phyloP scores from a whole-genome alignment of 2,113 vertebrate genomes.

The Callionymus lyra region DNA sequence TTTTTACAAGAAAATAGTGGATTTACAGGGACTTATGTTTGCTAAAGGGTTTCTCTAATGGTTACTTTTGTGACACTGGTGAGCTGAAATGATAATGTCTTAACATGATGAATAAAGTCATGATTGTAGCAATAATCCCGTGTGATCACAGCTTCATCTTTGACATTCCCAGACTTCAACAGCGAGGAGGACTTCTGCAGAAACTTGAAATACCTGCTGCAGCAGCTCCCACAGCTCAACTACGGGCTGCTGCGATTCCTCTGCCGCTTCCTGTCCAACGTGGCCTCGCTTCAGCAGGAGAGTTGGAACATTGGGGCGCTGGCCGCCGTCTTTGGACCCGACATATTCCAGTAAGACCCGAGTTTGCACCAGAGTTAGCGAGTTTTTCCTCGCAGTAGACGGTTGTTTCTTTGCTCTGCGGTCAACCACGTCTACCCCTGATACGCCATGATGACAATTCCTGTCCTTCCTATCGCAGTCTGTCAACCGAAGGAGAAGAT shows the following conservation, averaged over 20 bases:
- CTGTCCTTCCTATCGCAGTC: slow-evolving; percentile 12
- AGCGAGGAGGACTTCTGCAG: slow-evolving; percentile 91
- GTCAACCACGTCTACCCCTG: background rate
- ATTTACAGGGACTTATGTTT: too few species aligned
- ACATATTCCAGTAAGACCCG: slow-evolving; percentile 90
- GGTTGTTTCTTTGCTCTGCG: background rate
- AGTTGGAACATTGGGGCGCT: slow-evolving; percentile 86
- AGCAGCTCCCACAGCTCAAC: slow-evolving; percentile 94
- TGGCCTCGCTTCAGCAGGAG: slow-evolving; percentile 90
- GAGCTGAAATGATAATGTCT: background rate
- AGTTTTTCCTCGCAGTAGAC: too few species aligned
- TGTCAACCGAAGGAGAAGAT: slow-evolving; percentile 81
- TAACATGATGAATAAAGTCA: too few species aligned
- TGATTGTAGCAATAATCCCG: too few species aligned
- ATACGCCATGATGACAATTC: background rate
- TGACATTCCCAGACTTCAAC: slow-evolving; percentile 76
- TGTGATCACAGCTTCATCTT: background rate
- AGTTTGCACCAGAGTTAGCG: too few species aligned
- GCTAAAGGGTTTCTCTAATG: background rate
- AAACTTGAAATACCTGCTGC: slow-evolving; percentile 91
- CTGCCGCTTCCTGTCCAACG: slow-evolving; percentile 88
- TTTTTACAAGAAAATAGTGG: too few species aligned
- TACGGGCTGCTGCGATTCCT: slow-evolving; percentile 92
- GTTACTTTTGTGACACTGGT: background rate
- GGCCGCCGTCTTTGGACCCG: slow-evolving; percentile 91